Evolutionary conservation across 1,140 invertebrate genomes (phyloP).

Genomic region (Drosophila malerkotliana): DNA sequence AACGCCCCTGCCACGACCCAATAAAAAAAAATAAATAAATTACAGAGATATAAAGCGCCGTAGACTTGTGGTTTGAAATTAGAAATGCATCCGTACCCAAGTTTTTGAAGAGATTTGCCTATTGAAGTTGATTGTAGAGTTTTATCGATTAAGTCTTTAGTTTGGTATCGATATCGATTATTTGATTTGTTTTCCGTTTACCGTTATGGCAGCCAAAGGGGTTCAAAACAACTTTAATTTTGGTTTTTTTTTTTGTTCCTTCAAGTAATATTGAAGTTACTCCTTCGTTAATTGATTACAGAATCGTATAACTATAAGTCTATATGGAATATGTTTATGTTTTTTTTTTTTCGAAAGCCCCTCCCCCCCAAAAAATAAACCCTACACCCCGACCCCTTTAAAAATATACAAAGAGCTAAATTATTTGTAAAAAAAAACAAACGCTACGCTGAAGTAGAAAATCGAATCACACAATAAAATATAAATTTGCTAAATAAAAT

Average conservation of each 20-base stretch:
- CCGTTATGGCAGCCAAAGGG: conserved; percentile 11
- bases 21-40: neutral
- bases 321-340: conserved; percentile 22
- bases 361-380: neutral
- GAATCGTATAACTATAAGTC: conserved; percentile 30
- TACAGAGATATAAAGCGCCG: conserved; percentile 35
- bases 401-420: conserved; percentile 24
- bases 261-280: conserved; percentile 26
- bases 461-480: conserved; percentile 29
- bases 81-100: conserved; percentile 48
- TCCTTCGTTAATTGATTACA: conserved; percentile 31
- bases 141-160: conserved; percentile 37
- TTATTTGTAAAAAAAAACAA: conserved; percentile 30
- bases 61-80: conserved; percentile 44
- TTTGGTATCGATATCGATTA: conserved; percentile 12
- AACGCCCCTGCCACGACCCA: conserved; percentile 13
- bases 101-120: conserved; percentile 31
- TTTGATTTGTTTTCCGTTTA: conserved; percentile 26
- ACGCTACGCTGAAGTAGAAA: conserved; percentile 53
- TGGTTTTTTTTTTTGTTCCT: conserved; percentile 9
- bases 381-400: conserved; percentile 17
- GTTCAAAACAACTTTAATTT: conserved; percentile 20
- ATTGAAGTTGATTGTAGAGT: conserved; percentile 37
- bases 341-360: conserved; percentile 11
- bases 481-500: conserved; percentile 14